Evolutionary conservation across 2,888 invertebrate species (phyloP), one percentile per base, ranked within the genome.

Genomic region (Diplazon laetatorius): DNA sequence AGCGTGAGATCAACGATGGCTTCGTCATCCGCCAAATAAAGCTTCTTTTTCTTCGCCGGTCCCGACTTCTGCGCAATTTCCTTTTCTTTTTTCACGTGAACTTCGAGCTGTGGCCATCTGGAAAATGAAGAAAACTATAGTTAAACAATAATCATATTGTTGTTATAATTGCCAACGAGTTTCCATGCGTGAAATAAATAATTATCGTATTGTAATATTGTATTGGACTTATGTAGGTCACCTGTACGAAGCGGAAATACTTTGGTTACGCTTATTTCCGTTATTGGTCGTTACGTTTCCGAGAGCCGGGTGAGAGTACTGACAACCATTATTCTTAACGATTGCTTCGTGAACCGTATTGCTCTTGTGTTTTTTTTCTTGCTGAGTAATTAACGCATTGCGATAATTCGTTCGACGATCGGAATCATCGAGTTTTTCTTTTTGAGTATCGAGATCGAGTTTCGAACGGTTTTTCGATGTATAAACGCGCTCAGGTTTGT

Each of bases 41-140:
- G 52, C 62, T 78, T 80, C 22, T 69, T 80, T 50, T 60, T 80
- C 22, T 66, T 76, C 12, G 14, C 25, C 46, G 42, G 65, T 12
- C 20, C 6, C 0, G 35, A 6, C 20, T 18, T 6, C 10, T 25
- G 50, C 16, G 14, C 14, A 2, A 9, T n/a, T 35, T 18, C 37
- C 0, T 16, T 8, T 37, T 74, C 59, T 14, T 72, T 78, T 30
- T 63, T 78, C 10, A 66, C 42, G n/a, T 52, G 16, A 1, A 80
- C 48, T 2, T 75, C 72, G 6, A 82, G 59, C 22, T 68, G 46
- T n/a, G 82, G 82, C 80, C 80, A 80, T 62, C 82, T 82, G 59
- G n/a, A n/a, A n/a, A n/a, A n/a, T n/a, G n/a, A n/a, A 52, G 63
- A 62, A 46, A 5, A 55, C 22, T 59, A n/a, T n/a, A n/a, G n/a